Conservation (phyloP, 2,797 vertebrate species). For the Mormyrus hasselquistii region DNA sequence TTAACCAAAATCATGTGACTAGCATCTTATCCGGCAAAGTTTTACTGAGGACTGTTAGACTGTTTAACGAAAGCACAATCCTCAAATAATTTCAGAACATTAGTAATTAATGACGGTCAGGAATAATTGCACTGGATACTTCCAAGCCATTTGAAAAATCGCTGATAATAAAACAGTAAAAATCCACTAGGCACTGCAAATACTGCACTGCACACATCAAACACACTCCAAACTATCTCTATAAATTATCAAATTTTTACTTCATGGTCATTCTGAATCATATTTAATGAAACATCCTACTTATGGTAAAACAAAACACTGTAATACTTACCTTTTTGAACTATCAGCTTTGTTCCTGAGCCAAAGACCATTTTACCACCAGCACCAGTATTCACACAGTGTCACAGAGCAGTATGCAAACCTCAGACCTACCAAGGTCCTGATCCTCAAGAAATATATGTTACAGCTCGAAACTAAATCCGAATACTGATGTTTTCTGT, state of each 20-base stretch:
- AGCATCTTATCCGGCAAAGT: background rate
- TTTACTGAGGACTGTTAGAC: background rate
- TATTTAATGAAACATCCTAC: background rate
- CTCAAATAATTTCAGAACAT: background rate
- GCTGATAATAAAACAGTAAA: background rate
- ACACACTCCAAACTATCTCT: background rate
- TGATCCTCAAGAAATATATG: background rate
- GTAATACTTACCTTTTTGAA: background rate
- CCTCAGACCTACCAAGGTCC: background rate
- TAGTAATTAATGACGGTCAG: background rate
- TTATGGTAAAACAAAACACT: background rate
- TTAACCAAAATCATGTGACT: background rate
- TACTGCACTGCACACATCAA: background rate
- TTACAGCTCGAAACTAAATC: background rate
- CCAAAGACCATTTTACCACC: slow-evolving; percentile 7
- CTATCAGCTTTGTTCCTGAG: background rate
- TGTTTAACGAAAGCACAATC: background rate
- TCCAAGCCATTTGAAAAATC: background rate
- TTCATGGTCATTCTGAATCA: background rate
- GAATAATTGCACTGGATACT: background rate
- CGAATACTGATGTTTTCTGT: background rate
- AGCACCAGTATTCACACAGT: slow-evolving; percentile 5
- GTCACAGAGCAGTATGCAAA: background rate
- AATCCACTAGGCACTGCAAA: background rate
- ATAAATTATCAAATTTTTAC: background rate